These are phyloP conservation scores for Fundulus diaphanus DNA, from an alignment of 2,797 vertebrate genomes.

Conservation along the genomic window DNA sequence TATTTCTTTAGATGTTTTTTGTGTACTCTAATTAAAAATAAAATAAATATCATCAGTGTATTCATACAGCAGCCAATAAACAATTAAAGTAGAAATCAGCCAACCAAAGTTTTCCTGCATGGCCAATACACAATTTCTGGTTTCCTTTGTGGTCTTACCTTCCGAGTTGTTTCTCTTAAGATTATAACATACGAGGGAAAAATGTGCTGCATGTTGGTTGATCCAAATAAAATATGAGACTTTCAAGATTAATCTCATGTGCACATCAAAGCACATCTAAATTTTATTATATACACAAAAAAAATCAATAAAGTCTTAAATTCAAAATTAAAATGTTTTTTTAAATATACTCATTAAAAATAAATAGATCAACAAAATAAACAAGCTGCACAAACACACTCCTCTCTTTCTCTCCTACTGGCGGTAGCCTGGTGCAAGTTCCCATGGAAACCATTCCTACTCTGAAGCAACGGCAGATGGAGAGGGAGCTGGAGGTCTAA, in stretches of 20 bases:
- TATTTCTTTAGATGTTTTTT: neutral
- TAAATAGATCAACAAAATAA: constrained; percentile 13
- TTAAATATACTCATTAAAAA: neutral
- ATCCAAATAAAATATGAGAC: neutral
- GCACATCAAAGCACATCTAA: neutral
- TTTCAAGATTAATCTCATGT: neutral
- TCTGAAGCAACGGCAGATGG: constrained; percentile 85
- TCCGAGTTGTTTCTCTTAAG: neutral
- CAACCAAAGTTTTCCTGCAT: neutral
- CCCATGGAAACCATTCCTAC: constrained; percentile 86
- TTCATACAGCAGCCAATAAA: neutral
- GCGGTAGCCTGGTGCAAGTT: constrained; percentile 80
- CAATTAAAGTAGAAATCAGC: neutral
- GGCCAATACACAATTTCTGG: neutral
- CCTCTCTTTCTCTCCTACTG: constrained; percentile 69
- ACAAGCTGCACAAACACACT: constrained; percentile 27
- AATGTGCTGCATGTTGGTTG: neutral
- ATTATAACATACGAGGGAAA: neutral
- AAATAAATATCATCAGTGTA: neutral
- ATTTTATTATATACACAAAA: neutral
- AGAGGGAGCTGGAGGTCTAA: constrained; percentile 86
- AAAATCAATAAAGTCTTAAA: neutral
- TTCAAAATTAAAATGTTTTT: neutral
- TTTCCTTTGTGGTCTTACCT: neutral
- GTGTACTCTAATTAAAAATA: neutral